Conservation (phyloP, 2,797 vertebrate genomes). For the Acanthornis magna region DNA sequence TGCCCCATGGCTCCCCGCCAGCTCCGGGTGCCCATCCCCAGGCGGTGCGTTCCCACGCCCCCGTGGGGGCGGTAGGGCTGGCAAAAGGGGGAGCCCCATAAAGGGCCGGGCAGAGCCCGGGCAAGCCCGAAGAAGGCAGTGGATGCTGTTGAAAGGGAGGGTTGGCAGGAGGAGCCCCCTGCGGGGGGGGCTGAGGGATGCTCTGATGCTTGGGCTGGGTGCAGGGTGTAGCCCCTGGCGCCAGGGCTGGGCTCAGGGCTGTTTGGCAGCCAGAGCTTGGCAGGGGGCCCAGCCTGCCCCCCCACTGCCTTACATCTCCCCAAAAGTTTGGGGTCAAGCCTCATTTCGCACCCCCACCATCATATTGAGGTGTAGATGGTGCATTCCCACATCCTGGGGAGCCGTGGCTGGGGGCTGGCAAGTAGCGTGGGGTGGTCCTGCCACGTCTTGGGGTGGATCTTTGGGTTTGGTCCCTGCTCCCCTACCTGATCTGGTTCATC, state of each 20-base stretch:
- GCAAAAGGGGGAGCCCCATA: neutral
- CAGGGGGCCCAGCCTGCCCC: neutral
- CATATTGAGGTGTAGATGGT: neutral
- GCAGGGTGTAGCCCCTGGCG: slow-evolving; percentile 5
- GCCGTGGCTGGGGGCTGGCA: neutral
- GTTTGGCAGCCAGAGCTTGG: slow-evolving; percentile 35
- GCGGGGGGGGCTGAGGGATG: neutral
- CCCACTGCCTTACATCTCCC: neutral
- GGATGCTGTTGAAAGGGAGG: neutral
- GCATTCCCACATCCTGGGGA: neutral
- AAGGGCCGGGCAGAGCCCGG: slow-evolving; percentile 34
- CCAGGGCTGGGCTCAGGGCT: neutral
- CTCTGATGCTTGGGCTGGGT: slow-evolving; percentile 31
- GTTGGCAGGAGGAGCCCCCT: neutral
- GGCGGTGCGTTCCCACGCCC: neutral
- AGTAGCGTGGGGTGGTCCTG: rapidly evolving
- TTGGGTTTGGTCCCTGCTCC: neutral
- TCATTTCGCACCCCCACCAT: neutral
- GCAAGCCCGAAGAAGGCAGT: slow-evolving; percentile 28
- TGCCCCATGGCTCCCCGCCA: neutral
- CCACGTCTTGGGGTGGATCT: neutral
- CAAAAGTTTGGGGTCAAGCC: neutral
- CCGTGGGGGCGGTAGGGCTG: neutral
- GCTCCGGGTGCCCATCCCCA: neutral
- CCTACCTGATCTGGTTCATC: neutral